Base-by-base conservation (phyloP, 92 coral and sea anemone genomes). In the Epizoanthus scotinus region DNA sequence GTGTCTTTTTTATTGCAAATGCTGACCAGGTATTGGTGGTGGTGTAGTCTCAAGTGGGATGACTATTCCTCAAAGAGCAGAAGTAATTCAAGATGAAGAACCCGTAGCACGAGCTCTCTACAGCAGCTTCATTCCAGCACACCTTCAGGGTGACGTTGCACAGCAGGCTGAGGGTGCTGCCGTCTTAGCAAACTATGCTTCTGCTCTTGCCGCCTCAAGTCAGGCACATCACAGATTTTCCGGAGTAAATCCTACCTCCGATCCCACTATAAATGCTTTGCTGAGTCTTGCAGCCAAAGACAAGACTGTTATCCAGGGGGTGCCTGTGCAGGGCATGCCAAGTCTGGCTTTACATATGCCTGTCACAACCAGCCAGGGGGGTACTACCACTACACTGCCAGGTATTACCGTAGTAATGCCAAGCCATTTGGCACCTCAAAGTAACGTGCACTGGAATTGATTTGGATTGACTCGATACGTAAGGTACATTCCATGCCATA, bases 251-350 rank as follows among this genome's bases (percentile, higher is more conserved):
- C 91, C 95, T 15, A 88, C 91, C n/a, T 83, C 97, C 17, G 99
- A 95, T 84, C 94, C 95, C 67, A 95, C 99, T 27, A 95, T 95
- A 82, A 93, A 95, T 89, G 98, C 96, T 9, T 89, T 95, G 36
- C 83, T 95, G 50, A 93, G 94, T 83, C 79, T 95, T 57, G 89
- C 98, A 15, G 94, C 93, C 27, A 91, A 95, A 78, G 98, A 95
- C 78, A 93, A 95, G 88, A 78, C 84, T 25, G 86, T 82, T 82
- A 83, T 88, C 15, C 90, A 84, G 63, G 86, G 87, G 62, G 86
- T 90, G 22, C 89, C 87, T 4, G 83, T 83, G 57, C 86, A 89
- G 91, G 85, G 85, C 27, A 88, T 87, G 20, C 87, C 90, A 13
- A 85, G 88, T n/a, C 84, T 89, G 73, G 67, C 94, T 22, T 93